Evolutionary conservation across 2,113 vertebrate genomes (phyloP).

Genomic region (Mola mola): DNA sequence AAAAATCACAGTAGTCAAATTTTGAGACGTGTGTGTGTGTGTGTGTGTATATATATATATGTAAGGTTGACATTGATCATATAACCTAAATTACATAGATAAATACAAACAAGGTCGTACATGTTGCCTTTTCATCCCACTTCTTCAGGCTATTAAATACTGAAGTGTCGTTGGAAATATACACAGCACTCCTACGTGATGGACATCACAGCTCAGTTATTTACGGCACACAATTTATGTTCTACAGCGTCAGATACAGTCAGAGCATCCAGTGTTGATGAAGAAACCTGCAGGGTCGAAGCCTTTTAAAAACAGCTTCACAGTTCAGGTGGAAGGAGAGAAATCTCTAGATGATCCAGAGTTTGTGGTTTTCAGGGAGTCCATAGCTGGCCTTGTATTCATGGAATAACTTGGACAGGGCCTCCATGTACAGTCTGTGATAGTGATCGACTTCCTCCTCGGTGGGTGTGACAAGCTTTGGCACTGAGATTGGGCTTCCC

Average conservation of each 20-base stretch:
- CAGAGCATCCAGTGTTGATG: background rate
- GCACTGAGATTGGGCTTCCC: constrained; percentile 82
- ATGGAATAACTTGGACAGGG: constrained; percentile 81
- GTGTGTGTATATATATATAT: too few species aligned
- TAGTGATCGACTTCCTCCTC: constrained; percentile 83
- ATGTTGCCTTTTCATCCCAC: background rate
- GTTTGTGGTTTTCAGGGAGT: constrained; percentile 73
- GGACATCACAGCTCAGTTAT: background rate
- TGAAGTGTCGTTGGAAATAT: too few species aligned
- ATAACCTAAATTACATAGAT: too few species aligned
- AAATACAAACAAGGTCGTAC: too few species aligned
- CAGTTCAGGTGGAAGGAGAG: background rate
- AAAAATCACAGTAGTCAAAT: too few species aligned
- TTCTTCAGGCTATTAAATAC: too few species aligned
- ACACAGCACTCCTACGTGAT: background rate
- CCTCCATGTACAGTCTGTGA: constrained; percentile 81
- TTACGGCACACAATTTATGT: background rate
- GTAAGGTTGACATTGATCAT: too few species aligned
- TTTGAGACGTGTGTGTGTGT: too few species aligned
- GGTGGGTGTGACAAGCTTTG: constrained; percentile 57
- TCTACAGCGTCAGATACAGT: constrained; percentile 6
- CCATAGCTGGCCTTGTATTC: constrained; percentile 83
- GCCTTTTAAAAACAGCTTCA: background rate
- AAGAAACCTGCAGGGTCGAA: background rate
- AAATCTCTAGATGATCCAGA: constrained; percentile 75